Conservation (phyloP, 2,888 invertebrate species). For the Notodonta dromedarius region DNA sequence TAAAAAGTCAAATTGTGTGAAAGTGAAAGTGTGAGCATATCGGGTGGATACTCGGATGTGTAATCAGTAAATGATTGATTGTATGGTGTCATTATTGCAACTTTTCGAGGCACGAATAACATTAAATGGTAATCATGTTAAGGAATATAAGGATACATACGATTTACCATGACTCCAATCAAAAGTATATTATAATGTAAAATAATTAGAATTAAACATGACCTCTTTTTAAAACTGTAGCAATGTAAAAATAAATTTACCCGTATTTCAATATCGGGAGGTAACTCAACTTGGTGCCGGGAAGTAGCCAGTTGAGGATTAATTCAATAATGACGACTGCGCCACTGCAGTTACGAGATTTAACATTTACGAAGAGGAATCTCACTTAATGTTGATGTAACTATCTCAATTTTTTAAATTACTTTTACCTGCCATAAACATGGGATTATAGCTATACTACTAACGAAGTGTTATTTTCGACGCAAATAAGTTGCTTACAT, state of each 20-base stretch:
- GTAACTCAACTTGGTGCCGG: constrained; percentile 26
- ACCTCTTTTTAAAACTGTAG: no score
- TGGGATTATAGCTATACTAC: background rate
- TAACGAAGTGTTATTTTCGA: background rate
- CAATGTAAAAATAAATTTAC: no score
- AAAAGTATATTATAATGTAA: background rate
- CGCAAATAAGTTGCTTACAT: background rate
- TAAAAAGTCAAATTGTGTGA: background rate
- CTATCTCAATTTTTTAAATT: background rate
- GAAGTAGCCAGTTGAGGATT: constrained; percentile 54
- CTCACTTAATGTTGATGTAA: background rate
- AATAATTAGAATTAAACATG: no score
- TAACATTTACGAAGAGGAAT: constrained; percentile 2
- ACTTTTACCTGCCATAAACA: background rate
- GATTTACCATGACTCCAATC: background rate
- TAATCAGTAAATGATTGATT: constrained; percentile 6
- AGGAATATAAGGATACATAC: background rate
- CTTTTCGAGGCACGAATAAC: constrained; percentile 6
- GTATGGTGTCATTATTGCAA: background rate
- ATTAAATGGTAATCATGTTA: background rate
- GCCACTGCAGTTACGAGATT: constrained; percentile 13
- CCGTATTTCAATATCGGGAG: no score
- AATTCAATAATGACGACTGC: constrained; percentile 50
- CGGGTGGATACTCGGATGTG: background rate
- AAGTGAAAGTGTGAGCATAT: background rate